Conservation (phyloP, 2,797 vertebrate genomes). For the Scyliorhinus canicula region DNA sequence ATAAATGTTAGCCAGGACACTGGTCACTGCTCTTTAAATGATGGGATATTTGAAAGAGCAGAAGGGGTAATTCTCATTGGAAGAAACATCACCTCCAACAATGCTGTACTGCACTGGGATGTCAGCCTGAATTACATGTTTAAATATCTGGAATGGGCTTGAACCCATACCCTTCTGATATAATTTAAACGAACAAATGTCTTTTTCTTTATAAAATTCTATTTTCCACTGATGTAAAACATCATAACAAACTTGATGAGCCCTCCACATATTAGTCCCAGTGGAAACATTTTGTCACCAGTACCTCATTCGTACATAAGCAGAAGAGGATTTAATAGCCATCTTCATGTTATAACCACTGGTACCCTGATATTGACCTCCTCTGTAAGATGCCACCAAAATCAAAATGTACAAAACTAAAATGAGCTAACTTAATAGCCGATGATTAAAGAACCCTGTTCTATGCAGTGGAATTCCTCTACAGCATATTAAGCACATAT, state of each 20-base stretch:
- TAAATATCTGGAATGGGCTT: background rate
- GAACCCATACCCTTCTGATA: background rate
- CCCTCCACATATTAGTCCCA: background rate
- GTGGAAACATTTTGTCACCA: background rate
- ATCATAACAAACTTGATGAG: background rate
- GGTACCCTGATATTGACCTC: background rate
- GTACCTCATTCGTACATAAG: background rate
- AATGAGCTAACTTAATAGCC: background rate
- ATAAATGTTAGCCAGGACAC: background rate
- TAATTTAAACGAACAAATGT: background rate
- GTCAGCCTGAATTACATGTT: background rate
- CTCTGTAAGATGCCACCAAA: background rate
- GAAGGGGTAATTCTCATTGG: background rate
- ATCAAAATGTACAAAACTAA: background rate
- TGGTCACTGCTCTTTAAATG: background rate
- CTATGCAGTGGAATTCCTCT: background rate
- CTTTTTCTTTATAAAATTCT: background rate
- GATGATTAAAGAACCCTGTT: slow-evolving; percentile 2
- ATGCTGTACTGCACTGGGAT: background rate
- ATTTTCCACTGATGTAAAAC: background rate
- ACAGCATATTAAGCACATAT: background rate
- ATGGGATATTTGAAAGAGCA: background rate
- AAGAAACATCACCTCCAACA: background rate
- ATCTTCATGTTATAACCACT: background rate
- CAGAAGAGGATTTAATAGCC: background rate